Conservation (phyloP, 2,888 invertebrate genomes). For the Patella ulyssiponensis region DNA sequence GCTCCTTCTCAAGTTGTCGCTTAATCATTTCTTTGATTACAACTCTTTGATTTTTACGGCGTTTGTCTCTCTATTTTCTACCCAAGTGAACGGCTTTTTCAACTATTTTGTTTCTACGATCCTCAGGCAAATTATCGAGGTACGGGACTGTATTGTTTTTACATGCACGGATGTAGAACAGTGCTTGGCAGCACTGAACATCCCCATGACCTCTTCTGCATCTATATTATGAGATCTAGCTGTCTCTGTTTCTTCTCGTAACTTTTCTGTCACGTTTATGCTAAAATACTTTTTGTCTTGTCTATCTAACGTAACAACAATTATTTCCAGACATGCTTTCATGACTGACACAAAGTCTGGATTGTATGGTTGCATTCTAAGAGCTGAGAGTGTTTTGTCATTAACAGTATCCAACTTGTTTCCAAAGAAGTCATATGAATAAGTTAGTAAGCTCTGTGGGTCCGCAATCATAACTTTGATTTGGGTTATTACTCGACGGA, state of each 20-base stretch:
- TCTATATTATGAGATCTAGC: slow-evolving; percentile 34
- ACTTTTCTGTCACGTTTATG: slow-evolving; percentile 23
- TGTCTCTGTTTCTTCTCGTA: slow-evolving; percentile 1
- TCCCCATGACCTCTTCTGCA: slow-evolving; percentile 36
- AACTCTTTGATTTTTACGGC: background rate
- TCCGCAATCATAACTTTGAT: too few relatives aligned
- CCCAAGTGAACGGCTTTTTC: slow-evolving; percentile 8
- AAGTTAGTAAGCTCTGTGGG: too few relatives aligned
- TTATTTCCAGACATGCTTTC: slow-evolving; percentile 9
- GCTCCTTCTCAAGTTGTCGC: background rate
- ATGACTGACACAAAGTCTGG: background rate
- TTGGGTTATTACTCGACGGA: too few relatives aligned
- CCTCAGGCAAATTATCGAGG: background rate
- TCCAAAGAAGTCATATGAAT: too few relatives aligned
- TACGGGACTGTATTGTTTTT: too few relatives aligned
- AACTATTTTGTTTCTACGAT: slow-evolving; percentile 16
- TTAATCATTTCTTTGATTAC: slow-evolving; percentile 12
- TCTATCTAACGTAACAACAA: slow-evolving; percentile 25
- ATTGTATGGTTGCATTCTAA: too few relatives aligned
- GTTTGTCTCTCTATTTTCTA: slow-evolving; percentile 24
- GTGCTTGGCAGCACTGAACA: slow-evolving; percentile 31
- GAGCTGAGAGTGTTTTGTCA: too few relatives aligned
- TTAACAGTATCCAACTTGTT: too few relatives aligned
- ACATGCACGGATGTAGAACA: too few relatives aligned
- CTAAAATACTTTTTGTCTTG: slow-evolving; percentile 32